Base-by-base conservation (phyloP, 2,113 vertebrate genomes). In the Carassius auratus region DNA sequence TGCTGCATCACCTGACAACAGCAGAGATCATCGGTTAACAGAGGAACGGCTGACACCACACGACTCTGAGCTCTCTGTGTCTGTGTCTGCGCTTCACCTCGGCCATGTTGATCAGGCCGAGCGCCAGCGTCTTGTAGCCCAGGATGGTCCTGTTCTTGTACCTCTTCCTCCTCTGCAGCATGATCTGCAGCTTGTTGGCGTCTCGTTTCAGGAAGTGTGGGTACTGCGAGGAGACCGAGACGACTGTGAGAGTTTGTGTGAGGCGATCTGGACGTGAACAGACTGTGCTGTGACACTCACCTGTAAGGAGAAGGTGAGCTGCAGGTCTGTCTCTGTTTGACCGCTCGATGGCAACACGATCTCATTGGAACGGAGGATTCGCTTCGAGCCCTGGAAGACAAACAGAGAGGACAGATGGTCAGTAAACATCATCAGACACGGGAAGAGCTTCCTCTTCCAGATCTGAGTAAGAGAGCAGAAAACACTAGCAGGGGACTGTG, bases 111-210 rank as follows among this genome's bases (percentile, higher is more conserved):
- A 98, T 97, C 85, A 97, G 95, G 0, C 97, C 97, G 86, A 97
- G 91, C 0, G 97, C 97, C 80, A 98, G 92, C 0, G 97, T 98
- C 92, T 98, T 98, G 90, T 98, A 98, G 81, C 97, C 97, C 87
- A 97, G 91, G 92, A 98, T 97, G 86, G 97, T 97, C 21, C 97
- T 93, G 91, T 98, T 97, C 93, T 97, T 98, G 92, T 97, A 97
- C 0, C 97, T 92, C 87, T 98, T 98, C 48, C 97, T 94, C 9
- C 97, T 92, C 86, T 98, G 97, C 87, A 98, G 89, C 96, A 98
- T 97, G 88, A 98, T 96, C 94, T 98, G 97, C 6, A 98, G 94
- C 87, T 96, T 97, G 90, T 98, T 98, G 91, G 96, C 96, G 50
- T 97, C 97, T 64, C 97, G 93, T 91, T 98, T 98, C 82, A 98